Conservation (phyloP, 2,888 invertebrate species). For the Zele albiditarsus region DNA sequence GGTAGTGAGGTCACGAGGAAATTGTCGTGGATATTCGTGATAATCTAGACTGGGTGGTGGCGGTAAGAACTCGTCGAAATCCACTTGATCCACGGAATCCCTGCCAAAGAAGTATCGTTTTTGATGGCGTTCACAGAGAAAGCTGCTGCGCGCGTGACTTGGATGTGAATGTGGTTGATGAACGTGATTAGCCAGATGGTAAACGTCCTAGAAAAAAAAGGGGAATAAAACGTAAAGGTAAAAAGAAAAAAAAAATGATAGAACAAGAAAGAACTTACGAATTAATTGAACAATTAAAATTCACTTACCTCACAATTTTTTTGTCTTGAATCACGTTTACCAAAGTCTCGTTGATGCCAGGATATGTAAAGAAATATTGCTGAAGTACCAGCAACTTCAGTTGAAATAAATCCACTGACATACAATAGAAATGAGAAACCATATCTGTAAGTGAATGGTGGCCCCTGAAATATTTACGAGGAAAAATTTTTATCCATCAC, state of each 20-base stretch:
- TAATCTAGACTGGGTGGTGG: slow-evolving; percentile 77
- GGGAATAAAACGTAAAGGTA: slow-evolving; percentile 4
- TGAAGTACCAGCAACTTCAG: slow-evolving; percentile 89
- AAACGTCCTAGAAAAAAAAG: slow-evolving; percentile 58
- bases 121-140: slow-evolving; percentile 72
- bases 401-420: slow-evolving; percentile 87
- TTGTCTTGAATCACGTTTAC: slow-evolving; percentile 74
- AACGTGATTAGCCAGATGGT: slow-evolving; percentile 65
- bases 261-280: neutral
- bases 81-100: slow-evolving; percentile 76
- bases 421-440: slow-evolving; percentile 92
- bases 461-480: slow-evolving; percentile 76
- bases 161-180: slow-evolving; percentile 55
- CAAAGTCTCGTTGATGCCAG: slow-evolving; percentile 82
- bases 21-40: slow-evolving; percentile 72
- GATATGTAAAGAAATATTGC: slow-evolving; percentile 91
- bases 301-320: slow-evolving; percentile 64
- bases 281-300: slow-evolving; percentile 19
- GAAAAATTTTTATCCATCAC: slow-evolving; percentile 43
- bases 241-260: slow-evolving; percentile 1
- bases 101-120: slow-evolving; percentile 80
- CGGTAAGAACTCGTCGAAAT: slow-evolving; percentile 80
- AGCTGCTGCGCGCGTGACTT: slow-evolving; percentile 58
- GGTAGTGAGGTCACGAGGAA: slow-evolving; percentile 80
- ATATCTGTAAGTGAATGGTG: slow-evolving; percentile 88